A percentile compares a stretch with the other conserved stretches of the same genome.
phyloP scores from a whole-genome alignment of 2,888 invertebrate species.

The Terebella lapidaria region DNA sequence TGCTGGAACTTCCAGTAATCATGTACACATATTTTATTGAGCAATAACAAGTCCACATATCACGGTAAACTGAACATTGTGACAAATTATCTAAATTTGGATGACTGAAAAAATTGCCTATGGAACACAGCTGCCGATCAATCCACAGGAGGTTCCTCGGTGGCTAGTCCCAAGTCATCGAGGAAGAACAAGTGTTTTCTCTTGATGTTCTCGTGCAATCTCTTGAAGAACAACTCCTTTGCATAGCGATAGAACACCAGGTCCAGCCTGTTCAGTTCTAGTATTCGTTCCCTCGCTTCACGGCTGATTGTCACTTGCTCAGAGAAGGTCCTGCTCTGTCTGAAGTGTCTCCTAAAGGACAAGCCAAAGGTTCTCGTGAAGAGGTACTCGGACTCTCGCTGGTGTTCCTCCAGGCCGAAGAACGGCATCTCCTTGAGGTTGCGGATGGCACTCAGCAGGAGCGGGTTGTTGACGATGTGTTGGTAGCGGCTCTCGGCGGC shows the following conservation, averaged over 20 bases:
- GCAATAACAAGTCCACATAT: no score
- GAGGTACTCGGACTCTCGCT: constrained; percentile 60
- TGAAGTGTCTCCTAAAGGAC: constrained; percentile 56
- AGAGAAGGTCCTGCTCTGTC: constrained; percentile 61
- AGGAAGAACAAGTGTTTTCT: neutral
- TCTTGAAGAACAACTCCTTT: constrained; percentile 70
- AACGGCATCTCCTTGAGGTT: constrained; percentile 89
- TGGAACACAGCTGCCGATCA: no score
- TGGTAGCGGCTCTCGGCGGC: constrained; percentile 56
- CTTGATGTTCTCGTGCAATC: constrained; percentile 48
- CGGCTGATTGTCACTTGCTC: constrained; percentile 58
- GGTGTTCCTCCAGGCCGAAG: constrained; percentile 93
- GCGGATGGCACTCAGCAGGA: constrained; percentile 90
- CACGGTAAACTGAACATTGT: no score
- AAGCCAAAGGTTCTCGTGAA: constrained; percentile 47
- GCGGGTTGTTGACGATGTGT: neutral
- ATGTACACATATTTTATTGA: no score
- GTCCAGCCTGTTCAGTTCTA: constrained; percentile 80
- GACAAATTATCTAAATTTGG: no score
- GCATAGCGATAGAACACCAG: constrained; percentile 90
- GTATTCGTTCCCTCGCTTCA: constrained; percentile 71
- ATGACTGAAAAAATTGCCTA: no score
- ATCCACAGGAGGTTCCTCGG: no score
- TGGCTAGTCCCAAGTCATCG: constrained; percentile 1
- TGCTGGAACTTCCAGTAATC: no score